A percentile compares a stretch with the other conserved stretches of the same genome.
Evolutionary conservation across 2,888 invertebrate species (phyloP).

Genomic region (Drosophila paramelanica): DNA sequence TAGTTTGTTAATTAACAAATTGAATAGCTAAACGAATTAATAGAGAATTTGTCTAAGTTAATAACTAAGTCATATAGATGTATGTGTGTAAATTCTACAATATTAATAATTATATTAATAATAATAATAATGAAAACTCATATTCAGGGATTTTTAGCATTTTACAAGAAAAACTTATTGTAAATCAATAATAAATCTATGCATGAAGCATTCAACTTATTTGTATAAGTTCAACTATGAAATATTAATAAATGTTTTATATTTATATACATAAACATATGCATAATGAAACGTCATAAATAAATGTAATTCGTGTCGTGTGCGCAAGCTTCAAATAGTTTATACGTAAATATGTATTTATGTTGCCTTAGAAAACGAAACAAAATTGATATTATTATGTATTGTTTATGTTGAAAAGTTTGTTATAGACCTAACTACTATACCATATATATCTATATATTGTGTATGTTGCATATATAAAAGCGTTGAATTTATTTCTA

Average conservation of each 20-base stretch:
- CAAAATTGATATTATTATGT: conserved; percentile 67
- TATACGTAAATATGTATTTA: conserved; percentile 30
- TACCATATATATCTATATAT: conserved; percentile 26
- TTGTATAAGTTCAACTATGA: conserved; percentile 30
- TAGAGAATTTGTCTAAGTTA: conserved; percentile 51
- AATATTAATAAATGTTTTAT: conserved; percentile 65
- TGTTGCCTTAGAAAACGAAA: conserved; percentile 61
- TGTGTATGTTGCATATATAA: conserved; percentile 37
- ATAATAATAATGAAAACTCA: conserved; percentile 74
- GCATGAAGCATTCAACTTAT: conserved; percentile 51
- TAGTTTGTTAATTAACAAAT: conserved; percentile 53
- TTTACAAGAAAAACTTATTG: conserved; percentile 70
- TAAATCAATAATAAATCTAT: conserved; percentile 47
- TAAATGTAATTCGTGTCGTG: conserved; percentile 46
- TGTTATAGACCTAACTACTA: conserved; percentile 59
- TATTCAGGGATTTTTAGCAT: conserved; percentile 85
- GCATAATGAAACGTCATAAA: conserved; percentile 11
- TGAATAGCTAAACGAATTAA: conserved; percentile 43
- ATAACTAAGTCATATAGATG: conserved; percentile 50
- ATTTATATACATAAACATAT: conserved; percentile 46
- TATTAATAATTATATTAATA: conserved; percentile 23
- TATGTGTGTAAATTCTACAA: conserved; percentile 48
- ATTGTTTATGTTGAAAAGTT: conserved; percentile 61
- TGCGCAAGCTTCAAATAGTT: conserved; percentile 60
- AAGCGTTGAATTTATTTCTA: conserved; percentile 76